Conservation (phyloP, 2,888 invertebrate species). For the Oeneis ivallda region DNA sequence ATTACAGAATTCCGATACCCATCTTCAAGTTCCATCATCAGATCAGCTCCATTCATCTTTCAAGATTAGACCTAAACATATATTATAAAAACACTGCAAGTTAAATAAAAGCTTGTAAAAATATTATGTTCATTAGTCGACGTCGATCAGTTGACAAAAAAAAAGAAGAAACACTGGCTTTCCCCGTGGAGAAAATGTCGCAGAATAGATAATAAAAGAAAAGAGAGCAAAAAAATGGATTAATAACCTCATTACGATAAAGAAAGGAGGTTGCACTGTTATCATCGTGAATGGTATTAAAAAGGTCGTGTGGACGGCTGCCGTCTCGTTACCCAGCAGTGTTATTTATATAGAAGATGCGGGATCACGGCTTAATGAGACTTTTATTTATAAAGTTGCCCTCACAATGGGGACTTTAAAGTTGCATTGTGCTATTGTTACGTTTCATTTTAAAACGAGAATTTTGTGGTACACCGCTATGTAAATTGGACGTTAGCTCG, state of each 20-base stretch:
- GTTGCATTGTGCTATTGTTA: slow-evolving; percentile 77
- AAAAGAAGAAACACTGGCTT: too few species aligned
- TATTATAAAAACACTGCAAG: too few species aligned
- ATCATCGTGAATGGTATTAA: slow-evolving; percentile 36
- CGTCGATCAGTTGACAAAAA: too few species aligned
- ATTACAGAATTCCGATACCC: too few species aligned
- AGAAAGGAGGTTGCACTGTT: slow-evolving; percentile 28
- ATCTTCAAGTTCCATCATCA: too few species aligned
- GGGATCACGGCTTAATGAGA: slow-evolving; percentile 70
- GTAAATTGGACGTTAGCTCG: slow-evolving; percentile 71
- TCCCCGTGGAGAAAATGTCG: too few species aligned
- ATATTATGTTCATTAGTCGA: too few species aligned
- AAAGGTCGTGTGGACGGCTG: slow-evolving; percentile 37
- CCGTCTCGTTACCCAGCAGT: slow-evolving; percentile 49
- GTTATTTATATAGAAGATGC: slow-evolving; percentile 69
- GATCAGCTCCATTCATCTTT: too few species aligned
- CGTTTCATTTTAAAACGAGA: slow-evolving; percentile 70
- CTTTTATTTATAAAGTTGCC: slow-evolving; percentile 76
- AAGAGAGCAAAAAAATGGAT: slow-evolving; percentile 22
- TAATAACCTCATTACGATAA: slow-evolving; percentile 37
- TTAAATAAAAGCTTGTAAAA: too few species aligned
- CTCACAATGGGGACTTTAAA: slow-evolving; percentile 71
- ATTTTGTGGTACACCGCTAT: slow-evolving; percentile 70
- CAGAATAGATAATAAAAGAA: too few species aligned
- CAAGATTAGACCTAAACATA: too few species aligned